A percentile compares a stretch with the other conserved stretches of the same genome.
Conservation (phyloP, 2,113 vertebrate genomes). For the Gnathonemus longibarbis region DNA sequence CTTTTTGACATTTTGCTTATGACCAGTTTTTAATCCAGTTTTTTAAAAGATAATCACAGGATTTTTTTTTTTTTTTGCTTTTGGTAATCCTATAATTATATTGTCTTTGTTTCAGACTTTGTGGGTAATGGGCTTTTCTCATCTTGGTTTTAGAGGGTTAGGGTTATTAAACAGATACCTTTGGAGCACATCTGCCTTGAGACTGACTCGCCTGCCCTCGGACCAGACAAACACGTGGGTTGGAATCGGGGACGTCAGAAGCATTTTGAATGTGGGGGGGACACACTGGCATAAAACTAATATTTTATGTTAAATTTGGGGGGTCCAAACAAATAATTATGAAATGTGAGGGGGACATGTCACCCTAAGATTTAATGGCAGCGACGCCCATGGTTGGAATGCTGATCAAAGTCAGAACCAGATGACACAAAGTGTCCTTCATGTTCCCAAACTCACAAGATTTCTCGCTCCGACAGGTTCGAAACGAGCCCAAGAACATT, state of each 20-base stretch:
- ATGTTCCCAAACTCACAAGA: background rate
- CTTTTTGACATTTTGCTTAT: background rate
- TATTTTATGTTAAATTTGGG: no score
- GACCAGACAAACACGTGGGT: conserved; percentile 39
- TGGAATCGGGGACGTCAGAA: background rate
- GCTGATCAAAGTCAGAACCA: background rate
- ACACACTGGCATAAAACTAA: no score
- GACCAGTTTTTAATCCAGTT: background rate
- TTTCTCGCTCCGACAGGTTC: conserved; percentile 32
- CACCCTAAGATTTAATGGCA: no score
- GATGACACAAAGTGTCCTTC: background rate
- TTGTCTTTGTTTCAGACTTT: background rate
- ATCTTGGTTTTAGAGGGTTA: conserved; percentile 31
- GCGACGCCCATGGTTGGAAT: background rate
- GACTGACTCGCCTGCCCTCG: conserved; percentile 47
- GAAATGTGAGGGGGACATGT: no score
- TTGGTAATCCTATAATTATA: background rate
- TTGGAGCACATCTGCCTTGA: conserved; percentile 57
- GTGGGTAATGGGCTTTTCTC: background rate
- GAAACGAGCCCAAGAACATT: conserved; percentile 48
- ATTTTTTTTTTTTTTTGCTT: background rate
- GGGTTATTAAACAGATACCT: conserved; percentile 52
- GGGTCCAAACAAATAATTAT: no score
- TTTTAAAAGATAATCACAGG: background rate
- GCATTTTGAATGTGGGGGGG: no score